phyloP scores from a whole-genome alignment of 2,888 invertebrate genomes.

The Elaeidobius kamerunicus region DNA sequence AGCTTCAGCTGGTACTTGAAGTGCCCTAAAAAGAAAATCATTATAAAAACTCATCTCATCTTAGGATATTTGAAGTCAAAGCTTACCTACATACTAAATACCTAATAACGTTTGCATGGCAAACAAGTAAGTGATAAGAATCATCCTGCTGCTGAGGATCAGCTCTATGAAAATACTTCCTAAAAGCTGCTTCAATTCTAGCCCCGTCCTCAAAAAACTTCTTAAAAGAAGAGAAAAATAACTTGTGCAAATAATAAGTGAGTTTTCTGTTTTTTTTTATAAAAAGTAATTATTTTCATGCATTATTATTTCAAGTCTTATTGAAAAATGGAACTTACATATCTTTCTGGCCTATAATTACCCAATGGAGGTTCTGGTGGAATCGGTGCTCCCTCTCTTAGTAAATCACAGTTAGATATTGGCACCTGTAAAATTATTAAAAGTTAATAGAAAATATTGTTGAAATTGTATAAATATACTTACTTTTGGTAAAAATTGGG shows the following conservation, averaged over 20 bases:
- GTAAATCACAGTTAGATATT: conserved; percentile 65
- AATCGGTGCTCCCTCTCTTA: conserved; percentile 93
- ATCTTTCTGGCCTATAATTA: conserved; percentile 76
- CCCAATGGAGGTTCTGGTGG: conserved; percentile 90
- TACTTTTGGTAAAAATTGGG: conserved; percentile 59
- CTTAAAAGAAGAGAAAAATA: conserved; percentile 50
- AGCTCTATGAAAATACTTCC: conserved; percentile 91
- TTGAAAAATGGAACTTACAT: too few relatives aligned
- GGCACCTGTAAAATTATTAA: conserved; percentile 57
- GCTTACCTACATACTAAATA: conserved; percentile 88
- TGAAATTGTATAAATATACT: conserved; percentile 14
- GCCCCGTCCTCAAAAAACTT: conserved; percentile 93
- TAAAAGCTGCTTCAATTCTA: conserved; percentile 93
- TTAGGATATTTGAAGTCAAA: too few relatives aligned
- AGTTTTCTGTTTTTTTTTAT: neutral
- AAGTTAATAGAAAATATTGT: neutral
- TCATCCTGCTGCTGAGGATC: conserved; percentile 74
- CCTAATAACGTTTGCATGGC: conserved; percentile 97
- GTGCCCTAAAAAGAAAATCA: conserved; percentile 64
- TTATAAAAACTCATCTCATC: too few relatives aligned
- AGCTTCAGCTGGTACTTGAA: conserved; percentile 95
- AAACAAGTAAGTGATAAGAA: conserved; percentile 86
- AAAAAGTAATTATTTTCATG: too few relatives aligned
- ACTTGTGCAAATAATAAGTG: neutral
- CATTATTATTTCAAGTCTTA: too few relatives aligned